phyloP scores from a whole-genome alignment of 2,113 vertebrate genomes.

The Athene noctua region DNA sequence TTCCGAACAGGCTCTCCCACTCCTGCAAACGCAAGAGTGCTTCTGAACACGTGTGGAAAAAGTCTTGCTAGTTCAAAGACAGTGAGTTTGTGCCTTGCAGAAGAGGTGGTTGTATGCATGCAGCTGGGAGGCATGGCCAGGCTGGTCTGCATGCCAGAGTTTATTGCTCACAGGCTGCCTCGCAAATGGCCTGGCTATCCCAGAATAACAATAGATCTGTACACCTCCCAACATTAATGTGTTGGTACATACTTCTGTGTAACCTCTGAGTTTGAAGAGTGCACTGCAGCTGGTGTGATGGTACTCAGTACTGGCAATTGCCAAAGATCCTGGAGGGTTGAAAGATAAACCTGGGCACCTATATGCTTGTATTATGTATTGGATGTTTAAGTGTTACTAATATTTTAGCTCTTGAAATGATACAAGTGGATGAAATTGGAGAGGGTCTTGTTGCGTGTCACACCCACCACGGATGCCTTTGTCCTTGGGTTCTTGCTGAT shows the following conservation, averaged over 20 bases:
- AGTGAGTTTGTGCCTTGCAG: not conserved
- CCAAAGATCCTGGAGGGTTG: not conserved
- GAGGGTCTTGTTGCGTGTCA: not conserved
- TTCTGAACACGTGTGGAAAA: not conserved
- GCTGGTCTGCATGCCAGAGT: not conserved
- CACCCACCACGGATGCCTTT: not conserved
- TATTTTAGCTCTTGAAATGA: constrained; percentile 38
- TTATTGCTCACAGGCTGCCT: not conserved
- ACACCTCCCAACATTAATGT: fast-evolving
- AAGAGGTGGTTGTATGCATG: not conserved
- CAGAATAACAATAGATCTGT: not conserved
- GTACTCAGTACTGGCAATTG: not conserved
- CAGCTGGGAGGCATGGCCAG: not conserved
- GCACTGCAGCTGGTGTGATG: not conserved
- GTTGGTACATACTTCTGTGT: fast-evolving
- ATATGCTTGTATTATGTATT: not conserved
- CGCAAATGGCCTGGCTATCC: not conserved
- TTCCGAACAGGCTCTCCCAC: not conserved
- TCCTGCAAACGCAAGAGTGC: not conserved
- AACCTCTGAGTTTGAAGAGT: not conserved
- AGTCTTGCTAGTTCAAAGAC: not conserved
- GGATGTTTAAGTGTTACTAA: constrained; percentile 2
- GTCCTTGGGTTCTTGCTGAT: not conserved
- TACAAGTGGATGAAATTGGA: not conserved
- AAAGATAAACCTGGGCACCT: not conserved